Base-by-base conservation (phyloP, 1,140 invertebrate genomes). In the Chironomus striatipennis region DNA sequence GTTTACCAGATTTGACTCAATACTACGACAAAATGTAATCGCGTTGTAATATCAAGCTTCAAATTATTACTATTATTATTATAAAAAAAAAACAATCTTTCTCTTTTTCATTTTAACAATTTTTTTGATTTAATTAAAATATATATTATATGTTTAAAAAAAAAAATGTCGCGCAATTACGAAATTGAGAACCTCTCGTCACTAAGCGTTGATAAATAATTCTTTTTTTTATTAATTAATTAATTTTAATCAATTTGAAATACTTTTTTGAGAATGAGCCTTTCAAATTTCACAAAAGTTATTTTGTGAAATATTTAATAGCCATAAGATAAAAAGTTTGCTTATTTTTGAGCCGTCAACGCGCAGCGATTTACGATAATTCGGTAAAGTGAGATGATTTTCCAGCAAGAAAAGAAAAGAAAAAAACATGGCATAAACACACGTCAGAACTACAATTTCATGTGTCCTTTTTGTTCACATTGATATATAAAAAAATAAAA, bases 21-120 rank as follows among this genome's bases (percentile, higher is more conserved):
- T 98, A 97, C 84, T 87, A 97, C 83, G 96, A 96, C 86, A 96
- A 96, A 88, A 88, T 96, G 90, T 96, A 96, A 95, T 86, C 84
- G 80, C 80, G 80, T 79, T 10, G 10, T 57, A 12, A 57, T 70
- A n/a, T n/a, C 47, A n/a, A 57, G 12, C 47, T 57, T 15, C 47
- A 34, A 34, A 34, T 34, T 34, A 34, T 34, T 57, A 12, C 47
- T n/a, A n/a, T 57, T 57, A 57, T 34, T 34, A 34, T 34, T 34
- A 34, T 2, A 34, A 34, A 34, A 34, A 34, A 34, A 34, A 34
- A n/a, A n/a, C n/a, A n/a, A 15, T 57, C n/a, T 57, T 15, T 15
- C 12, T 15, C 12, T 15, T 57, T 15, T 15, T 57, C 12, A 15
- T 57, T 57, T 57, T 57, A 12, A 57, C n/a, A 57, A 57, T 57